Evolutionary conservation across 2,113 vertebrate genomes (phyloP).

Genomic region (Laticauda laticaudata): DNA sequence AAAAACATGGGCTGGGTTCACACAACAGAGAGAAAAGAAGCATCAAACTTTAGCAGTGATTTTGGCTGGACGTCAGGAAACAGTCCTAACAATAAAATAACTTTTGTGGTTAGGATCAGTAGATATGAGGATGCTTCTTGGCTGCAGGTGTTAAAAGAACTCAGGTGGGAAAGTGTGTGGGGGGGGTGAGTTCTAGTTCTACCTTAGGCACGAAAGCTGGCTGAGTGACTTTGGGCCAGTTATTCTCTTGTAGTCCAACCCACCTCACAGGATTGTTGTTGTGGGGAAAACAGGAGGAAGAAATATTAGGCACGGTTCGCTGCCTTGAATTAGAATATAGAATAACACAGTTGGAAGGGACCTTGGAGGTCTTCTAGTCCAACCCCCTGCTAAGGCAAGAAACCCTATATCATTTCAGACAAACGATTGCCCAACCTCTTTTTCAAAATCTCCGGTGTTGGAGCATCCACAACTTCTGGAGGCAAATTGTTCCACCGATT

Average conservation of each 20-base stretch:
- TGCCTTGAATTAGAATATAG: not conserved
- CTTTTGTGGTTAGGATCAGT: not conserved
- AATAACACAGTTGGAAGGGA: too few relatives aligned
- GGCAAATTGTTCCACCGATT: too few relatives aligned
- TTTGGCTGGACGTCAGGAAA: not conserved
- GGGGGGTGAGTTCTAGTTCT: not conserved
- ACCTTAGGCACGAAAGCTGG: too few relatives aligned
- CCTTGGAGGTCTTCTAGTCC: too few relatives aligned
- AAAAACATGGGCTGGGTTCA: not conserved
- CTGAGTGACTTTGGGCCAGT: not conserved
- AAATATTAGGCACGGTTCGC: not conserved
- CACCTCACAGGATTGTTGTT: not conserved
- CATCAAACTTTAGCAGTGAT: not conserved
- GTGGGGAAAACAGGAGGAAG: not conserved
- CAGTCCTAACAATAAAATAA: not conserved
- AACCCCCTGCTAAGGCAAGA: too few relatives aligned
- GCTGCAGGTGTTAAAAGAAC: not conserved
- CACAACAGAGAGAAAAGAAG: not conserved
- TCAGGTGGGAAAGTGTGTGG: not conserved
- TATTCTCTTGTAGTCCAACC: not conserved
- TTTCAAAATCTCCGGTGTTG: too few relatives aligned
- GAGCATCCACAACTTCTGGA: too few relatives aligned
- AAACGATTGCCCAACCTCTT: too few relatives aligned
- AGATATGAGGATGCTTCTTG: not conserved
- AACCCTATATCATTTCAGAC: too few relatives aligned